Evolutionary conservation across 2,113 vertebrate species (phyloP).

Genomic region (Machaerirhynchus nigripectus): DNA sequence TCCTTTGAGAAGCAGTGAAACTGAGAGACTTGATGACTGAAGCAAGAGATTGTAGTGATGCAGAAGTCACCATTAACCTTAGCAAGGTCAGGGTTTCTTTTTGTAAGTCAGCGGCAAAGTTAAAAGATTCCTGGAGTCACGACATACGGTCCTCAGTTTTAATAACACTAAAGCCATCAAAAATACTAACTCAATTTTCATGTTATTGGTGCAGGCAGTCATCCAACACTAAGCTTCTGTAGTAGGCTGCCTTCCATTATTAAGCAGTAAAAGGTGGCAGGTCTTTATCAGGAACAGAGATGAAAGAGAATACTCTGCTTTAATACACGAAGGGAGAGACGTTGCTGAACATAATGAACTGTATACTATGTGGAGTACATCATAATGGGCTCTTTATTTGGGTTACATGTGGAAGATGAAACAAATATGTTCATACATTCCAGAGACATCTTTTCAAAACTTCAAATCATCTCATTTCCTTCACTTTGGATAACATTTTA

Average conservation of each 20-base stretch:
- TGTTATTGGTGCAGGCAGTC: slow-evolving; percentile 40
- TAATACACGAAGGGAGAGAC: slow-evolving; percentile 38
- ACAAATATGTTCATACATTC: slow-evolving; percentile 52
- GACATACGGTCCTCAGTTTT: neutral
- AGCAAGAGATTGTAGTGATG: neutral
- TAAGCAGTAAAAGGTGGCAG: slow-evolving; percentile 59
- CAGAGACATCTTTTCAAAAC: slow-evolving; percentile 23
- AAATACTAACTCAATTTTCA: slow-evolving; percentile 35
- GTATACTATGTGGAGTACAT: slow-evolving; percentile 31
- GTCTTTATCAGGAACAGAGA: slow-evolving; percentile 53
- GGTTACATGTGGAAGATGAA: slow-evolving; percentile 59
- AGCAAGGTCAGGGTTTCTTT: neutral
- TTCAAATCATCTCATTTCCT: slow-evolving; percentile 39
- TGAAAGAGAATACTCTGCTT: slow-evolving; percentile 64
- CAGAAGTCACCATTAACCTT: neutral
- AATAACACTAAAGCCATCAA: slow-evolving; percentile 35
- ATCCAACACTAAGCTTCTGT: slow-evolving; percentile 36
- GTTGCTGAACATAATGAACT: slow-evolving; percentile 55
- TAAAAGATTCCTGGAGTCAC: slow-evolving; percentile 19
- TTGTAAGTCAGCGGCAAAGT: neutral
- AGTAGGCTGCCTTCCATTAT: slow-evolving; percentile 62
- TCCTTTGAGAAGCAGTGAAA: neutral
- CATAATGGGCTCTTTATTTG: slow-evolving; percentile 52
- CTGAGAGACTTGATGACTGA: neutral
- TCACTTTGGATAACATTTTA: slow-evolving; percentile 39